Percentiles rank a stretch among this genome's conserved stretches.
These are phyloP conservation scores for Parnassius mnemosyne DNA, from an alignment of 2,888 invertebrate species.

Conservation along the genomic window DNA sequence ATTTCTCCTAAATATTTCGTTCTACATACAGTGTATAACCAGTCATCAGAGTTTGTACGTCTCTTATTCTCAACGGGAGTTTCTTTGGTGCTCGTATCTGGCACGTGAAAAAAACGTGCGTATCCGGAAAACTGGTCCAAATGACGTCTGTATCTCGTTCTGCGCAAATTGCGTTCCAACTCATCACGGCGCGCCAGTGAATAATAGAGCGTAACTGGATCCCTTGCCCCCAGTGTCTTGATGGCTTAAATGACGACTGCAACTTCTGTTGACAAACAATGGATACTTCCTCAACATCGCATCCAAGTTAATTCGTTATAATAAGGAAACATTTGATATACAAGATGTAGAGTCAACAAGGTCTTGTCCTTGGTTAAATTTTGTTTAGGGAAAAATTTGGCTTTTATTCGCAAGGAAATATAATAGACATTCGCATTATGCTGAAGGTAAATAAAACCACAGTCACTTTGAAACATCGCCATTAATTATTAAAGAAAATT, in stretches of 20 bases:
- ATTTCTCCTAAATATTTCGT: conserved; percentile 41
- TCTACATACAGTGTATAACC: conserved; percentile 51
- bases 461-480: too few species aligned
- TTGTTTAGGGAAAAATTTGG: conserved; percentile 31
- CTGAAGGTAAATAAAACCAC: too few species aligned
- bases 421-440: too few species aligned
- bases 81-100: conserved; percentile 26
- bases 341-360: conserved; percentile 31
- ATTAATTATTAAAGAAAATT: too few species aligned
- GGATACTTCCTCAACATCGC: conserved; percentile 27
- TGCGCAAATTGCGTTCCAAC: conserved; percentile 35
- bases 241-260: conserved; percentile 62
- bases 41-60: conserved; percentile 64
- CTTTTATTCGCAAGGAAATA: conserved; percentile 29
- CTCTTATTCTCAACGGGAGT: conserved; percentile 37
- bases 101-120: conserved; percentile 40
- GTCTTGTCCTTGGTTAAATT: conserved; percentile 38
- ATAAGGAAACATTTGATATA: neutral
- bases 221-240: conserved; percentile 69
- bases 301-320: neutral
- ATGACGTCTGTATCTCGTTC: conserved; percentile 45
- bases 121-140: conserved; percentile 54
- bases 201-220: too few species aligned
- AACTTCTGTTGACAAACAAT: conserved; percentile 54
- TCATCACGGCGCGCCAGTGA: too few species aligned